These are phyloP conservation scores for Pyrochroa serraticornis DNA, from an alignment of 2,888 invertebrate species.

Conservation along the genomic window DNA sequence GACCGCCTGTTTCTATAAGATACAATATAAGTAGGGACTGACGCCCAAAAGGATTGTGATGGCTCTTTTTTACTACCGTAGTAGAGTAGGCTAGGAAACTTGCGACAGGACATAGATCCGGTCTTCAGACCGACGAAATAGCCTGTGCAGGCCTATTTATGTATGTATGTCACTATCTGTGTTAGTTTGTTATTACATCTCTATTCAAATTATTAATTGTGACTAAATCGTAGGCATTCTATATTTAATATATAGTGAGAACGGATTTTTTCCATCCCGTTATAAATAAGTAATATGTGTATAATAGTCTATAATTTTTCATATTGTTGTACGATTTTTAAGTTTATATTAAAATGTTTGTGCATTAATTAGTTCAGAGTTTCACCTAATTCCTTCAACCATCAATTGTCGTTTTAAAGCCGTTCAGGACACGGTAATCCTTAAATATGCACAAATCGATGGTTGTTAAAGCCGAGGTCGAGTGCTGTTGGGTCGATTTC, in stretches of 20 bases:
- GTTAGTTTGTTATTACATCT: constrained; percentile 57
- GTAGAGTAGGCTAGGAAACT: constrained; percentile 40
- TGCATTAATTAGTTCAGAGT: constrained; percentile 64
- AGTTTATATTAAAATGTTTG: constrained; percentile 88
- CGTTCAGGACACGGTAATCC: neutral
- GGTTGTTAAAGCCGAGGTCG: too few species aligned
- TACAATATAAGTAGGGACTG: constrained; percentile 48
- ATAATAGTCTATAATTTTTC: constrained; percentile 84
- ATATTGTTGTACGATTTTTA: constrained; percentile 87
- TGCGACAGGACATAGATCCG: constrained; percentile 38
- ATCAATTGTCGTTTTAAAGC: neutral
- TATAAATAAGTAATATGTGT: constrained; percentile 63
- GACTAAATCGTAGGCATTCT: constrained; percentile 52
- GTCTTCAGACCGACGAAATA: constrained; percentile 13
- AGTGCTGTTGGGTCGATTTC: constrained; percentile 6
- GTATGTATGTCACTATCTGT: constrained; percentile 58
- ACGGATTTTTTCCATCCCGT: constrained; percentile 72
- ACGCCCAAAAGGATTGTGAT: constrained; percentile 57
- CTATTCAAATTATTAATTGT: constrained; percentile 50
- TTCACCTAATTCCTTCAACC: neutral
- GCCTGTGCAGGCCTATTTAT: constrained; percentile 54
- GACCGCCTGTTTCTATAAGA: constrained; percentile 38
- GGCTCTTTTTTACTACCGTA: constrained; percentile 55
- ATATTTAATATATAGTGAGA: constrained; percentile 65
- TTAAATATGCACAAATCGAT: neutral